A percentile compares a stretch with the other conserved stretches of the same genome.
These are phyloP conservation scores for Lacerta viridis DNA, from an alignment of 2,797 vertebrate species.

Conservation along the genomic window DNA sequence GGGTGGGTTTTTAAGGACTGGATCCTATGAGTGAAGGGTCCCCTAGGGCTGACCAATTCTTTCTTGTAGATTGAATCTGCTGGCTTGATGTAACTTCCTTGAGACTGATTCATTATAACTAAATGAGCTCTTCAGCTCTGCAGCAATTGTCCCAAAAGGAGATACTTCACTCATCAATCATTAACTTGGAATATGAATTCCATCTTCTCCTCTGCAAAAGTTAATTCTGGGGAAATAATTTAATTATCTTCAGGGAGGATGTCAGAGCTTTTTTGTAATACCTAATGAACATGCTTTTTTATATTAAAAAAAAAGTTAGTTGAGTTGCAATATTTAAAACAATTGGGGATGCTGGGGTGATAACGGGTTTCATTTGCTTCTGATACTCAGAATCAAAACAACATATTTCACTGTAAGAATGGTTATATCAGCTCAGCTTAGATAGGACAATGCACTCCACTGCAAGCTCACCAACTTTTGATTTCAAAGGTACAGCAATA, in stretches of 20 bases:
- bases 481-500: neutral
- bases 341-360: neutral
- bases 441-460: neutral
- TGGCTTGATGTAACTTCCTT: conserved; percentile 3
- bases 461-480: neutral
- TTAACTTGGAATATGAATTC: conserved; percentile 38
- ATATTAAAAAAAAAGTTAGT: neutral
- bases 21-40: neutral
- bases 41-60: neutral
- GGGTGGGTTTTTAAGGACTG: neutral
- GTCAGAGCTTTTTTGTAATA: conserved; percentile 7
- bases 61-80: conserved; percentile 16
- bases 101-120: conserved; percentile 32
- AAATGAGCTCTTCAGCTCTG: conserved; percentile 19
- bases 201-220: conserved; percentile 13
- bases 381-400: neutral
- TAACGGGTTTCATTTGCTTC: neutral
- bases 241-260: conserved; percentile 22
- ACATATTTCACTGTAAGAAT: neutral
- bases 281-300: neutral
- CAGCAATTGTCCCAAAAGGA: conserved; percentile 29
- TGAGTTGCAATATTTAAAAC: neutral
- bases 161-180: conserved; percentile 26
- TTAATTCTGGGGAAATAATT: conserved; percentile 40
- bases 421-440: neutral